These are phyloP conservation scores for Pelecanus crispus DNA, from an alignment of 2,113 vertebrate species.

Conservation along the genomic window DNA sequence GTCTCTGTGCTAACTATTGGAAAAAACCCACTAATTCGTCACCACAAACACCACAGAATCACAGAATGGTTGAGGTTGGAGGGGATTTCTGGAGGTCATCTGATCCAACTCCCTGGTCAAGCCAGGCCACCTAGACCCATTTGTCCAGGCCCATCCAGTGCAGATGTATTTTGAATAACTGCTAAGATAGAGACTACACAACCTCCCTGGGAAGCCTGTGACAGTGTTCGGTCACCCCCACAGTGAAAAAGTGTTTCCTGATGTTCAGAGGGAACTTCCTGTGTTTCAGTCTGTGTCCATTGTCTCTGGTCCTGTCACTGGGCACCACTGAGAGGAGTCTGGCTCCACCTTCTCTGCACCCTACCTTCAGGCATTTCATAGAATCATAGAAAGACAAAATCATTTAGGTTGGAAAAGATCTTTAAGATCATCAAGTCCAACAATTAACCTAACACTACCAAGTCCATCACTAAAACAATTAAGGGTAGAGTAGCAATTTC, in stretches of 20 bases:
- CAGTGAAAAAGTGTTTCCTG: background rate
- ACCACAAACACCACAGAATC: background rate
- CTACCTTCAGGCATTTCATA: background rate
- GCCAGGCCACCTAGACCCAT: background rate
- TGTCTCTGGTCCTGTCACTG: background rate
- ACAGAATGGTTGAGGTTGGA: background rate
- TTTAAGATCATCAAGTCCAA: too few relatives aligned
- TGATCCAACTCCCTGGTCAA: background rate
- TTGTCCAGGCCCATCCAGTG: background rate
- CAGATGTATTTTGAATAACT: background rate
- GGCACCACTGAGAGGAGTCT: background rate
- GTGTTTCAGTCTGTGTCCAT: background rate
- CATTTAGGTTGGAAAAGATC: too few relatives aligned
- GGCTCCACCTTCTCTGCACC: background rate
- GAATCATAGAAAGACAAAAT: too few relatives aligned
- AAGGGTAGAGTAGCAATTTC: too few relatives aligned
- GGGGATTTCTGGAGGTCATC: background rate
- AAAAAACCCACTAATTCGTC: background rate
- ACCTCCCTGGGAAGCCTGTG: background rate
- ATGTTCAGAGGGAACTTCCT: background rate
- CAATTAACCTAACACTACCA: too few relatives aligned
- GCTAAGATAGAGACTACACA: background rate
- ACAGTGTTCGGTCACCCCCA: background rate
- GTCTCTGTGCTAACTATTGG: background rate
- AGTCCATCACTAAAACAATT: too few relatives aligned